Conservation (phyloP, 1,140 invertebrate species). For the Palaemon carinicauda region DNA sequence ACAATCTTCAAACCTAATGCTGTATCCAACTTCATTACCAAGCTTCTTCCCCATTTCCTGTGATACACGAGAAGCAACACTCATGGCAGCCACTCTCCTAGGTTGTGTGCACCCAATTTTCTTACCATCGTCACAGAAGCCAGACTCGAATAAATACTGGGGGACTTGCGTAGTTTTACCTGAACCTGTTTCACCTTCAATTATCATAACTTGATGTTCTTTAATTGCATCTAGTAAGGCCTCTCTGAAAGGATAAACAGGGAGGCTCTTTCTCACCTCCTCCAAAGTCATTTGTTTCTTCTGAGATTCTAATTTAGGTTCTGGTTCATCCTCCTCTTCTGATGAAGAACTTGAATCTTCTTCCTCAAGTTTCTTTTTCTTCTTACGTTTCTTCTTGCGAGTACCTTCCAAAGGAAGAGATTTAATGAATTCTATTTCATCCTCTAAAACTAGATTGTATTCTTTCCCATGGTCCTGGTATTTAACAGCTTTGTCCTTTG, state of each 20-base stretch:
- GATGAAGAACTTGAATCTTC: constrained; percentile 23
- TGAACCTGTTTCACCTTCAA: constrained; percentile 91
- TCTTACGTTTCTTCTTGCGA: constrained; percentile 60
- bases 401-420: constrained; percentile 88
- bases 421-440: constrained; percentile 98
- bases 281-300: constrained; percentile 84
- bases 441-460: constrained; percentile 93
- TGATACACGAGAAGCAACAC: constrained; percentile 77
- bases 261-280: constrained; percentile 92
- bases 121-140: constrained; percentile 82
- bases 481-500: constrained; percentile 76
- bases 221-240: constrained; percentile 70
- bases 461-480: constrained; percentile 73
- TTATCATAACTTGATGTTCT: constrained; percentile 78
- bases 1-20: constrained; percentile 82
- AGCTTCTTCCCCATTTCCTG: constrained; percentile 78
- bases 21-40: constrained; percentile 77
- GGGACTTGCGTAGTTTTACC: constrained; percentile 99
- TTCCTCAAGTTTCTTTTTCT: constrained; percentile 39
- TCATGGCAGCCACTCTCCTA: constrained; percentile 82
- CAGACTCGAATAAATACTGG: constrained; percentile 94
- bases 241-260: constrained; percentile 92
- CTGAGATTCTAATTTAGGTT: constrained; percentile 73
- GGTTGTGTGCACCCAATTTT: constrained; percentile 83
- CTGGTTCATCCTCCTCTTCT: constrained; percentile 62